Percentiles rank a stretch among this genome's conserved stretches.
Evolutionary conservation across 1,140 invertebrate genomes (phyloP).

Genomic region (Hesperophylax magnus): DNA sequence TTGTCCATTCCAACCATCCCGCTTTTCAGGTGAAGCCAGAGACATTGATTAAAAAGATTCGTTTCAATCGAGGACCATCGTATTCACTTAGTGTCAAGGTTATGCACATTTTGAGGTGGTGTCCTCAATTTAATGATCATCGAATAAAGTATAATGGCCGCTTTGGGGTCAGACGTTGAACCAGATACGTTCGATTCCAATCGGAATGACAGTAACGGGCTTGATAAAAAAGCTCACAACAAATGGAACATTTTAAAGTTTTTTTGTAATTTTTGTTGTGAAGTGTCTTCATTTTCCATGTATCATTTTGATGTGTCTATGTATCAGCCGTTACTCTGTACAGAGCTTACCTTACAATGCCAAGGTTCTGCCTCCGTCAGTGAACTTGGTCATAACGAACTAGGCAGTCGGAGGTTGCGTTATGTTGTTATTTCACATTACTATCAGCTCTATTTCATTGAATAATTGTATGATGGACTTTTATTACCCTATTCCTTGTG

Average conservation of each 20-base stretch:
- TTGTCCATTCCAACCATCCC: not conserved
- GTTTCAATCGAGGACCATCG: not conserved
- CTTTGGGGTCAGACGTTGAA: constrained; percentile 10
- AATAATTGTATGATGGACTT: not conserved
- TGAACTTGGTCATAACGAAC: constrained; percentile 16
- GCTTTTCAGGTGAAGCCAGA: not conserved
- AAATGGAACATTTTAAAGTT: not conserved
- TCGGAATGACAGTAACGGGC: not conserved
- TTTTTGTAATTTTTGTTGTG: not conserved
- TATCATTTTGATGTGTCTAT: not conserved
- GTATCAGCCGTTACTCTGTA: constrained; percentile 16
- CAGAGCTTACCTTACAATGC: constrained; percentile 11
- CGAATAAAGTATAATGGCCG: not conserved
- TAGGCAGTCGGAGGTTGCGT: not conserved
- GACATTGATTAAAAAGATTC: constrained; percentile 4
- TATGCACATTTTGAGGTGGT: not conserved
- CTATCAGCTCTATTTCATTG: not conserved
- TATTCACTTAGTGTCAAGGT: not conserved
- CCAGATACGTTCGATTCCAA: not conserved
- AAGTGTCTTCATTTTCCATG: not conserved
- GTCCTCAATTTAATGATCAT: constrained; percentile 10
- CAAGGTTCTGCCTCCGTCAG: constrained; percentile 7
- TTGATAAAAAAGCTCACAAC: not conserved
- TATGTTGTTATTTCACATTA: not conserved
- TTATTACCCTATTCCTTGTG: not conserved